phyloP scores from a whole-genome alignment of 2,888 invertebrate species.

The Drosophila recens region DNA sequence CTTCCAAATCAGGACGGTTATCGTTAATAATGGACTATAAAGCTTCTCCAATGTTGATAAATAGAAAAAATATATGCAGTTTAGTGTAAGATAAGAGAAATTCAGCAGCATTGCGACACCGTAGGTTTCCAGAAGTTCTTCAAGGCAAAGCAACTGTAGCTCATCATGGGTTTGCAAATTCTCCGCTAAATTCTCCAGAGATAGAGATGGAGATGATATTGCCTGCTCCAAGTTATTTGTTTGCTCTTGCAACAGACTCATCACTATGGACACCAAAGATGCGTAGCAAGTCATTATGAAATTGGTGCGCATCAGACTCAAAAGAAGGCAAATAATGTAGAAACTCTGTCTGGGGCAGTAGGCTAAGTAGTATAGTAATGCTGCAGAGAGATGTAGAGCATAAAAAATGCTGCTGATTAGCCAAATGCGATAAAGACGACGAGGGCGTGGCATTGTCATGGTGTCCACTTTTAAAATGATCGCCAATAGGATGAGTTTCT shows the following conservation, averaged over 20 bases:
- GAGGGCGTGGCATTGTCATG: background rate
- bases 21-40: background rate
- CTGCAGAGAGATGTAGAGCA: background rate
- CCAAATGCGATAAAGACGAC: conserved; percentile 22
- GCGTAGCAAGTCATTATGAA: conserved; percentile 31
- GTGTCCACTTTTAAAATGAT: background rate
- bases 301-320: conserved; percentile 14
- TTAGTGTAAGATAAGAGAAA: conserved; percentile 9
- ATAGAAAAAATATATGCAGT: conserved; percentile 16
- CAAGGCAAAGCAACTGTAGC: conserved; percentile 26
- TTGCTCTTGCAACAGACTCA: conserved; percentile 20
- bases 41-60: conserved; percentile 10
- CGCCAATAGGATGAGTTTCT: conserved; percentile 5
- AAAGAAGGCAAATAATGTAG: background rate
- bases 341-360: background rate
- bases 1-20: conserved; percentile 5
- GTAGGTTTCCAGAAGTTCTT: conserved; percentile 23
- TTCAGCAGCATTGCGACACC: conserved; percentile 17
- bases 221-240: background rate
- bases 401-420: background rate
- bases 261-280: conserved; percentile 11
- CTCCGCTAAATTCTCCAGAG: background rate
- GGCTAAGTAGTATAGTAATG: background rate
- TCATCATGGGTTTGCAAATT: conserved; percentile 23
- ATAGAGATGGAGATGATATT: background rate